Base-by-base conservation (phyloP, 2,888 invertebrate genomes). In the Synergus gifuensis region DNA sequence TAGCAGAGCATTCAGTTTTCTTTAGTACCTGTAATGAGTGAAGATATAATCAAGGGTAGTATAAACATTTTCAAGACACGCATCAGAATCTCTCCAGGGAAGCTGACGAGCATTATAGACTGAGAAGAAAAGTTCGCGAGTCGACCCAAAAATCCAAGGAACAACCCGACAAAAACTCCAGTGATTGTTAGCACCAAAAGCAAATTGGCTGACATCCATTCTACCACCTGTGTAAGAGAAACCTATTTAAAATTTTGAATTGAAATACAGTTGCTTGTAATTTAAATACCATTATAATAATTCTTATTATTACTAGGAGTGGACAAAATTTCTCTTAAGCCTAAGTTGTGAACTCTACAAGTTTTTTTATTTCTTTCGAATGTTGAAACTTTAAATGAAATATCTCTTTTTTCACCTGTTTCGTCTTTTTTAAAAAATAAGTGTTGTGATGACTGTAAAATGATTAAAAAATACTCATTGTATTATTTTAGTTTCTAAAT, bases 81-180 rank as follows among this genome's bases (percentile, higher is more conserved):
- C 95, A 95, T 95, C 78, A 95, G 93, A 11, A 95, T 92, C 85
- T 95, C 95, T 88, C 95, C 95, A 1, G 95, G 95, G 88, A 96
- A 95, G 67, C 94, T 93, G 81, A 95, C 93, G 64, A 95, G 91
- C 92, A 94, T 93, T 78, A 95, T 93, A 62, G 93, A 92, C 80
- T 94, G 93, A 0, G 90, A 87, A 14, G 93, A 92, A 44, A 93
- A 93, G 62, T 92, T 86, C 28, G 92, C 92, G 46, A 93, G 83
- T 46, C 94, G 92, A 8, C 94, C 92, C 16, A 93, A 84, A 85
- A 94, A 94, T 16, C 95, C 95, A 8, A 94, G 85, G n/a, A 93
- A 83, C n/a, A 94, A 90, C 11, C 95, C 95, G n/a, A 94, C 83
- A 18, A 95, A 83, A n/a, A 95, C 95, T 9, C 89, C 91, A 28